Evolutionary conservation across 2,797 vertebrate genomes (phyloP).

Genomic region (Peromyscus aztecus): DNA sequence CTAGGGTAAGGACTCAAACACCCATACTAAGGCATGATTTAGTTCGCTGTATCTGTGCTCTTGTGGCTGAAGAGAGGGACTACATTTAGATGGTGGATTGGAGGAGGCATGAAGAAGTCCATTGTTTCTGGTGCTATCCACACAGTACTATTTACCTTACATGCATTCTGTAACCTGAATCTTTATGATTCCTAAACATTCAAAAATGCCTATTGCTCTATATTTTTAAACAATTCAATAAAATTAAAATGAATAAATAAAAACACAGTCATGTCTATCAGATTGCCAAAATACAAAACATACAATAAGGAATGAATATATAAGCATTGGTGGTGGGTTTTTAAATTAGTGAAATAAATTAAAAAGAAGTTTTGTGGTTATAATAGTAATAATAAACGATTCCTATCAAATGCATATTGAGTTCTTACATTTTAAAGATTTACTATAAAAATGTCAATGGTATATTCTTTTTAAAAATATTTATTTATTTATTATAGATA

Average conservation of each 20-base stretch:
- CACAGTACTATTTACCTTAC: background rate
- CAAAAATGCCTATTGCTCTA: background rate
- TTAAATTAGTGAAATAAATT: constrained; percentile 8
- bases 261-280: background rate
- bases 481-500: too few relatives aligned
- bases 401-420: background rate
- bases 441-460: background rate
- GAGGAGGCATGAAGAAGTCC: background rate
- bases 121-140: background rate
- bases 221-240: background rate
- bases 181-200: background rate
- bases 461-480: background rate
- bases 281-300: background rate
- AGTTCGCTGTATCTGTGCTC: background rate
- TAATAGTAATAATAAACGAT: background rate
- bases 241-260: background rate
- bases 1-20: background rate
- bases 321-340: background rate
- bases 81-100: background rate
- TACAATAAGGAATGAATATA: background rate
- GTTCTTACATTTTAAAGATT: background rate
- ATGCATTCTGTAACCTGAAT: background rate
- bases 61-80: background rate
- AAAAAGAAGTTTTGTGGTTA: background rate
- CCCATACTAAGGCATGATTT: background rate